Percentiles rank a stretch among this genome's conserved stretches.
phyloP scores from a whole-genome alignment of 2,888 invertebrate species.

The Lordiphosa fenestrarum region DNA sequence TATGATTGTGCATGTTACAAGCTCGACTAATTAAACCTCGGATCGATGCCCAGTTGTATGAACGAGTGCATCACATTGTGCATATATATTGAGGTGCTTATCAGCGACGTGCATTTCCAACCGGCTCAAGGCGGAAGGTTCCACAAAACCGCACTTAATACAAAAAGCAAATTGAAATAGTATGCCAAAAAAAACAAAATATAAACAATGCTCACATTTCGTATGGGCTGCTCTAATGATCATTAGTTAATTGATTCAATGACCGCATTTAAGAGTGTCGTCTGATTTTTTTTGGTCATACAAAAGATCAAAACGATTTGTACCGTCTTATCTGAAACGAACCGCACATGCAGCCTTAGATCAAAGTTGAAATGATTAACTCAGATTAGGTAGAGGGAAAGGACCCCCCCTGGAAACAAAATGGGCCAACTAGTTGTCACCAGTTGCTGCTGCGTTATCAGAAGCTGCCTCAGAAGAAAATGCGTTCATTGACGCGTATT shows the following conservation, averaged over 20 bases:
- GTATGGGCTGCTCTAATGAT: slow-evolving; percentile 18
- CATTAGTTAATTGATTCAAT: slow-evolving; percentile 25
- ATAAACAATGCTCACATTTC: slow-evolving; percentile 5
- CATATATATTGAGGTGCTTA: slow-evolving; percentile 26
- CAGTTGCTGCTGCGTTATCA: slow-evolving; percentile 32
- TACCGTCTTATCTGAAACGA: not conserved
- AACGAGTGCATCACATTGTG: slow-evolving; percentile 1
- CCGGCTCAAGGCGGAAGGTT: slow-evolving; percentile 8
- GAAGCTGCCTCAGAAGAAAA: slow-evolving; percentile 33
- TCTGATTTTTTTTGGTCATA: slow-evolving; percentile 18
- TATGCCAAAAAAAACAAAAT: not conserved
- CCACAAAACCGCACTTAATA: slow-evolving; percentile 6
- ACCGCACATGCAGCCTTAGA: slow-evolving; percentile 25
- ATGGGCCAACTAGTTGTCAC: not conserved
- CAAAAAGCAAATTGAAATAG: not conserved
- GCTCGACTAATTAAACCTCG: slow-evolving; percentile 61
- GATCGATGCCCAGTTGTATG: slow-evolving; percentile 23
- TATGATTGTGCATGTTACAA: slow-evolving; percentile 62
- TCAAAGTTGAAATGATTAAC: slow-evolving; percentile 23
- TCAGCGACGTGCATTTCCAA: slow-evolving; percentile 12
- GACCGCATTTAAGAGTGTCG: slow-evolving; percentile 29
- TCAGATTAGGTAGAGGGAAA: not conserved
- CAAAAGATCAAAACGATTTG: too few relatives aligned
- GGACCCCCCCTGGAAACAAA: slow-evolving; percentile 22
- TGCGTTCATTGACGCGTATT: slow-evolving; percentile 65